These are phyloP conservation scores for Heliconius ethilla DNA, from an alignment of 2,888 invertebrate genomes.

Conservation along the genomic window DNA sequence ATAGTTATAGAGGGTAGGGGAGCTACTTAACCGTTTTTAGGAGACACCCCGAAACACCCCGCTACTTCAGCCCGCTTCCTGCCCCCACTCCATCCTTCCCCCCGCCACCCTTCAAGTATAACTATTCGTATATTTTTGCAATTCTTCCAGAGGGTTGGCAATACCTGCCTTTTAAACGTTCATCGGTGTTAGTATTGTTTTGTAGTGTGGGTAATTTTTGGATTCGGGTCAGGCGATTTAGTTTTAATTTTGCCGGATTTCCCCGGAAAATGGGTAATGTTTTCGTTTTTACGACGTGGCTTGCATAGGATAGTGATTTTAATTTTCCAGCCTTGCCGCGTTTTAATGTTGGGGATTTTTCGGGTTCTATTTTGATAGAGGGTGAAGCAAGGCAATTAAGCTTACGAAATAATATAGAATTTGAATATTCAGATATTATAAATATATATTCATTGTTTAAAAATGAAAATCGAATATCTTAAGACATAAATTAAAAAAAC, in stretches of 20 bases:
- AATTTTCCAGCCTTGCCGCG: constrained; percentile 14
- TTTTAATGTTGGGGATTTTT: constrained; percentile 29
- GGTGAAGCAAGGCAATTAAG: background rate
- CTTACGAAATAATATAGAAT: background rate
- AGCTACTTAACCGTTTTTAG: constrained; percentile 83
- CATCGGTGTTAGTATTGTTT: constrained; percentile 71
- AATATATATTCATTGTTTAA: background rate
- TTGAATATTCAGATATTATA: constrained; percentile 1
- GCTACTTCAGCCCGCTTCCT: constrained; percentile 76
- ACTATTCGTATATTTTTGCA: constrained; percentile 80
- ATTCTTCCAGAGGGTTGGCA: constrained; percentile 78
- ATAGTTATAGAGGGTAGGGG: constrained; percentile 80
- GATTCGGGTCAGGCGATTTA: constrained; percentile 78
- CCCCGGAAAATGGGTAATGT: constrained; percentile 56
- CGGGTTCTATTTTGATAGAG: constrained; percentile 23
- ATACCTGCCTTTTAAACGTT: constrained; percentile 72
- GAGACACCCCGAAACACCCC: constrained; percentile 79
- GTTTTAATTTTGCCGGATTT: constrained; percentile 77
- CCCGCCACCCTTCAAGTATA: constrained; percentile 60
- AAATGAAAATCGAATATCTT: too few species aligned
- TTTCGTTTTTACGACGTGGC: constrained; percentile 64
- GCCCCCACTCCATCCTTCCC: constrained; percentile 62
- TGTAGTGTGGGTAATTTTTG: constrained; percentile 64
- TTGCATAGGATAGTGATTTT: constrained; percentile 50
- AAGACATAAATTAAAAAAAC: background rate